Percentiles rank a stretch among this genome's conserved stretches.
Evolutionary conservation across 2,888 invertebrate species (phyloP).

Genomic region (Carabus problematicus): DNA sequence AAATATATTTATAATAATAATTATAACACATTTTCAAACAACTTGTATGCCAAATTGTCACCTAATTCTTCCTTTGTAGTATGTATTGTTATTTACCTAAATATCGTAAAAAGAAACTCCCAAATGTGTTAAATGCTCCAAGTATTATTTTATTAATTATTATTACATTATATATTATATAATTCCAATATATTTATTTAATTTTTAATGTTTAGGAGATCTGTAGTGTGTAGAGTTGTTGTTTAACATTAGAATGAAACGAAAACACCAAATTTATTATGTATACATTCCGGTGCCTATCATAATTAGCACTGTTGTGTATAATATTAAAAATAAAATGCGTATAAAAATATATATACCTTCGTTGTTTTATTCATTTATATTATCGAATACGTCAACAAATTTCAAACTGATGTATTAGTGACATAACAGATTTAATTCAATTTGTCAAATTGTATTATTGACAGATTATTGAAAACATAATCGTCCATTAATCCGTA

Average conservation of each 20-base stretch:
- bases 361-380: too few relatives aligned
- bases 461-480: too few relatives aligned
- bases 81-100: conserved; percentile 35
- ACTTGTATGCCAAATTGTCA: conserved; percentile 37
- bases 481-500: too few relatives aligned
- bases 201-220: conserved; percentile 27
- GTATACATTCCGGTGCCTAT: conserved; percentile 33
- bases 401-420: too few relatives aligned
- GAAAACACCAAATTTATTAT: conserved; percentile 34
- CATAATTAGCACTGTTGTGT: conserved; percentile 29
- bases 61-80: conserved; percentile 20
- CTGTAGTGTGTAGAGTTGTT: conserved; percentile 24
- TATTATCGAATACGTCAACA: too few relatives aligned
- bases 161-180: conserved; percentile 5
- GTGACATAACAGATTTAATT: too few relatives aligned
- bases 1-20: too few relatives aligned
- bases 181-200: conserved; percentile 40
- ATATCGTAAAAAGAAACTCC: too few relatives aligned
- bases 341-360: conserved; percentile 3
- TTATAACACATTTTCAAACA: conserved; percentile 31
- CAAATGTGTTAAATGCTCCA: conserved; percentile 32
- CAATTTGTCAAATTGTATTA: too few relatives aligned
- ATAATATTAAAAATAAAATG: conserved; percentile 16
- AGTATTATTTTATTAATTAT: conserved; percentile 26
- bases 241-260: conserved; percentile 25